phyloP scores from a whole-genome alignment of 2,888 invertebrate genomes.

The Osmoderma eremita region DNA sequence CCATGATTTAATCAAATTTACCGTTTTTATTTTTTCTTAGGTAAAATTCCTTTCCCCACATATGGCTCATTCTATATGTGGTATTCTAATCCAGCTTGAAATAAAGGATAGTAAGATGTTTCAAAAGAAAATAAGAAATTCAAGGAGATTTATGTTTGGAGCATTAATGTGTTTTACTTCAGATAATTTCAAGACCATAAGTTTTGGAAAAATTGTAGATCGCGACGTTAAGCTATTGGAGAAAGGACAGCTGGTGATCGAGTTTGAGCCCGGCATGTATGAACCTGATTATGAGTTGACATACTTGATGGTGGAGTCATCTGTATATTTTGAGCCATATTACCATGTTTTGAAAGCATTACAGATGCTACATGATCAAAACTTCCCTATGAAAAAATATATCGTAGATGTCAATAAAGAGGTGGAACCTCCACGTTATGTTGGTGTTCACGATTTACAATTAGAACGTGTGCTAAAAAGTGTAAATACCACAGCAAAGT shows the following conservation, averaged over 20 bases:
- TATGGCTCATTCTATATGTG: conserved; percentile 63
- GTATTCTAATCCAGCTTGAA: conserved; percentile 58
- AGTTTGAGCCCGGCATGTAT: conserved; percentile 61
- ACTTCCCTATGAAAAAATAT: conserved; percentile 76
- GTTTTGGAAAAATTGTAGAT: conserved; percentile 76
- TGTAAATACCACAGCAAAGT: conserved; percentile 57
- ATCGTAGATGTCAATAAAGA: conserved; percentile 65
- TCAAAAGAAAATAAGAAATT: conserved; percentile 63
- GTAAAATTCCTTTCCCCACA: conserved; percentile 64
- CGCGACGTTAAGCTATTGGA: conserved; percentile 64
- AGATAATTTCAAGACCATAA: conserved; percentile 74
- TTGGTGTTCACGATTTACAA: no score
- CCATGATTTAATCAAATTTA: not conserved
- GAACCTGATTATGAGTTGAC: conserved; percentile 32
- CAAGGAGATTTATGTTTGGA: conserved; percentile 75
- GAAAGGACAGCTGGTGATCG: conserved; percentile 67
- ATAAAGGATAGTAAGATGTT: conserved; percentile 52
- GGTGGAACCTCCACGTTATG: conserved; percentile 44
- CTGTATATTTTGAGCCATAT: conserved; percentile 85
- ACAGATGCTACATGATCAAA: conserved; percentile 66
- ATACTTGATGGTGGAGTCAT: conserved; percentile 79
- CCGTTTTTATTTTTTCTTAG: conserved; percentile 61
- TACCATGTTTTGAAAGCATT: conserved; percentile 78
- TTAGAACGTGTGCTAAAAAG: not conserved
- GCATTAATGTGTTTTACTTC: conserved; percentile 77